Conservation (phyloP, 2,113 vertebrate species). For the Tiliqua scincoides region DNA sequence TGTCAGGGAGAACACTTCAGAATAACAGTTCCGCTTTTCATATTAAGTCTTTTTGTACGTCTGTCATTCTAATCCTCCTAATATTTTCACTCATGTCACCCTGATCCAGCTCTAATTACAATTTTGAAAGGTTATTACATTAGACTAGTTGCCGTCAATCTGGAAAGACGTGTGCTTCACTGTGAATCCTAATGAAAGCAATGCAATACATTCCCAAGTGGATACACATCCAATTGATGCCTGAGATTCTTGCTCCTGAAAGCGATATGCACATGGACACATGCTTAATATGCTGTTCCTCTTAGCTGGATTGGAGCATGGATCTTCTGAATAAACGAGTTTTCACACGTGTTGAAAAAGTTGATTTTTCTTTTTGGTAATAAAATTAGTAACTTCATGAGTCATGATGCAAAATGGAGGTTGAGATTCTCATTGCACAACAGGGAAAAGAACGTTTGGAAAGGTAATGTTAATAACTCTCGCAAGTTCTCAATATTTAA, state of each 20-base stretch:
- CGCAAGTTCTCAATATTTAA: slow-evolving; percentile 19
- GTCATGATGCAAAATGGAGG: neutral
- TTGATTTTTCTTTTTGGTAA: neutral
- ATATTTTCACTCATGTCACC: neutral
- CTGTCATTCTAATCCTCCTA: neutral
- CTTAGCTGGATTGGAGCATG: neutral
- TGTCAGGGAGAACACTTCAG: neutral
- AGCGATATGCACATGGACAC: neutral
- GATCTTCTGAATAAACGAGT: neutral
- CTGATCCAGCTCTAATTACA: neutral
- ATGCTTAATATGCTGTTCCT: no score
- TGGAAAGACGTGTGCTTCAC: neutral
- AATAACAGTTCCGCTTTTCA: neutral
- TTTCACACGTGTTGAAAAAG: neutral
- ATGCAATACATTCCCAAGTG: neutral
- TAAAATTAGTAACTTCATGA: neutral
- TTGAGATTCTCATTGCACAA: slow-evolving; percentile 40
- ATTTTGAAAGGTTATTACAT: neutral
- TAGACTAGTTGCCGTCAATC: neutral
- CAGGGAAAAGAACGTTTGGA: slow-evolving; percentile 32
- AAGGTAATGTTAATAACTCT: slow-evolving; percentile 28
- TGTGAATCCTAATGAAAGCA: neutral
- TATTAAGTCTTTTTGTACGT: neutral
- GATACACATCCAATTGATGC: neutral
- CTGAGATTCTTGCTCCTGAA: neutral